Evolutionary conservation across 1,140 invertebrate species (phyloP), one percentile per base, ranked within the genome.

Genomic region (Temnothorax longispinosus): DNA sequence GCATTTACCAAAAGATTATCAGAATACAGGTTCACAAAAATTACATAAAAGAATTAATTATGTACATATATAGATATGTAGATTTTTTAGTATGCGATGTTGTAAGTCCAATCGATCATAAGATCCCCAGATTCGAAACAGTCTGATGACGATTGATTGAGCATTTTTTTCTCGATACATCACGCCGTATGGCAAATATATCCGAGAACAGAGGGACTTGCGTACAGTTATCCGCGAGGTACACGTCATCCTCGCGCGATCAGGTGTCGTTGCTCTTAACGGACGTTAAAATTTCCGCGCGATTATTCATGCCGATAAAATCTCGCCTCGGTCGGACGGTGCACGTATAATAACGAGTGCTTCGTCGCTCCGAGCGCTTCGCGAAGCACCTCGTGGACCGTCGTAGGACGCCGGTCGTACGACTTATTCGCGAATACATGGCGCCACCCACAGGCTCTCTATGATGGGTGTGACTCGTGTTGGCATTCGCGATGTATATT

Each of bases 401-500:
- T 76, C 80, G 87, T 74, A 27, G 81, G 81, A 85, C 65, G 85
- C 64, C 76, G 80, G 60, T 87, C 58, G 44, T 44, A 82, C 84
- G 89, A 89, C 87, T 90, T 90, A 88, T 89, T 91, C 75, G 78
- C 82, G 88, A 78, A 82, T 91, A 75, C 86, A 65, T 88, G 86
- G 88, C 90, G 90, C 88, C 91, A 91, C 91, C 90, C 90, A 91
- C 90, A 81, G 87, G 87, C 85, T 81, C 84, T 87, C 65, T 88
- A 81, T 80, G 90, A 92, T 92, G 91, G 91, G 91, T 92, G 91
- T 92, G 91, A 92, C 91, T 91, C 41, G 60, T 74, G 84, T 90
- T 88, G 91, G 91, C 85, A 92, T 92, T 92, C 88, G 91, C 85
- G 82, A 85, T 90, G 91, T 89, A 92, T 88, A 89, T 92, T 89